Evolutionary conservation across 1,140 invertebrate species (phyloP).

Genomic region (Hesperophylax magnus): DNA sequence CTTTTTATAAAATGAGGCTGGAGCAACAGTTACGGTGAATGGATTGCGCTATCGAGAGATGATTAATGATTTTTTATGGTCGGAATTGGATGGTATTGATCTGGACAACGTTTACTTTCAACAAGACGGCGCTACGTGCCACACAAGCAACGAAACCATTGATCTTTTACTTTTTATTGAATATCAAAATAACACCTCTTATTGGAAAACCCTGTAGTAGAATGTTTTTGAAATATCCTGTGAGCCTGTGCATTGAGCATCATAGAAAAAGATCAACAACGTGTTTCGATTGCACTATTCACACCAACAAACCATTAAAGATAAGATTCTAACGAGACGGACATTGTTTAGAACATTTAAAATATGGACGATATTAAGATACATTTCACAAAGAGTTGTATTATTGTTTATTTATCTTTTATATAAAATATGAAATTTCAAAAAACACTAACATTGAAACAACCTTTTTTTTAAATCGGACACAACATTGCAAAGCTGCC

Average conservation of each 20-base stretch:
- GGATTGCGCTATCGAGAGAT: too few relatives aligned
- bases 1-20: too few relatives aligned
- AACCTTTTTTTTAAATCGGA: constrained; percentile 27
- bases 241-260: constrained; percentile 23
- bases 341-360: constrained; percentile 58
- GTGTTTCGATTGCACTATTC: not conserved
- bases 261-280: constrained; percentile 29
- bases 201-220: too few relatives aligned
- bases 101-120: too few relatives aligned
- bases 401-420: constrained; percentile 19
- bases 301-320: constrained; percentile 29
- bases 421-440: constrained; percentile 52
- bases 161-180: too few relatives aligned
- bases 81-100: too few relatives aligned
- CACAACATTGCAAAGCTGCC: constrained; percentile 46
- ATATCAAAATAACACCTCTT: too few relatives aligned
- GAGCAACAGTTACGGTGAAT: too few relatives aligned
- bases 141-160: too few relatives aligned
- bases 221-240: not conserved
- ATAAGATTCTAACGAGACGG: constrained; percentile 50
- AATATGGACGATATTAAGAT: constrained; percentile 54
- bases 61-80: too few relatives aligned
- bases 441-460: constrained; percentile 51
- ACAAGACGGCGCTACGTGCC: too few relatives aligned
- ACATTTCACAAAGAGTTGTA: constrained; percentile 27